Conservation (phyloP, 2,797 vertebrate genomes). For the Aphelocoma californica region DNA sequence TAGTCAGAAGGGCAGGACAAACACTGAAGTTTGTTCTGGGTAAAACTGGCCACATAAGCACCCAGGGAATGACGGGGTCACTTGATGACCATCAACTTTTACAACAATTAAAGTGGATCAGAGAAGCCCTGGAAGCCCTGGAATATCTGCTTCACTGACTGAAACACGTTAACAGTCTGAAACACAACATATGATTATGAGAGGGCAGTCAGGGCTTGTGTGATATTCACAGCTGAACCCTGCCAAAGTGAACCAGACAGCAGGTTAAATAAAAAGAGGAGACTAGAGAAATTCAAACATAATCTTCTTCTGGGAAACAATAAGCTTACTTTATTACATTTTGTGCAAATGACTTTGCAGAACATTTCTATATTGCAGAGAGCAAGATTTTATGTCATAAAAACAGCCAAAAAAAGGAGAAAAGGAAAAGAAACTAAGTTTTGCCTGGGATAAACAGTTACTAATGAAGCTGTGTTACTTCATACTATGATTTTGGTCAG, state of each 20-base stretch:
- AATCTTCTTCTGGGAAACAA: conserved; percentile 32
- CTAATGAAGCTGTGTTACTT: neutral
- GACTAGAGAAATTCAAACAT: neutral
- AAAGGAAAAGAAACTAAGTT: neutral
- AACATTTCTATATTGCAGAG: neutral
- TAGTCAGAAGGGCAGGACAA: neutral
- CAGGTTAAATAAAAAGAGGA: neutral
- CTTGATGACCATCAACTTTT: neutral
- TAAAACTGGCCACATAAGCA: neutral
- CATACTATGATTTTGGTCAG: neutral
- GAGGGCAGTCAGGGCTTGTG: neutral
- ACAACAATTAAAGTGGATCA: neutral
- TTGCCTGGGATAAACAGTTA: neutral
- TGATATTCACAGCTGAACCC: neutral
- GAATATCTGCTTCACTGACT: neutral
- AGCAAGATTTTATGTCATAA: neutral
- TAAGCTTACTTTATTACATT: conserved; percentile 34
- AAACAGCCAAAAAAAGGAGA: neutral
- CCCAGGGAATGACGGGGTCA: neutral
- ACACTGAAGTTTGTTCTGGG: neutral
- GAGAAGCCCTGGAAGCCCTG: neutral
- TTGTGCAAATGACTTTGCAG: neutral
- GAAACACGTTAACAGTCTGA: neutral
- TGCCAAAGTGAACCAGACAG: neutral
- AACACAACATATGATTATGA: neutral